A percentile compares a stretch with the other conserved stretches of the same genome.
Conservation (phyloP, 2,888 invertebrate species). For the Odontothrips loti region DNA sequence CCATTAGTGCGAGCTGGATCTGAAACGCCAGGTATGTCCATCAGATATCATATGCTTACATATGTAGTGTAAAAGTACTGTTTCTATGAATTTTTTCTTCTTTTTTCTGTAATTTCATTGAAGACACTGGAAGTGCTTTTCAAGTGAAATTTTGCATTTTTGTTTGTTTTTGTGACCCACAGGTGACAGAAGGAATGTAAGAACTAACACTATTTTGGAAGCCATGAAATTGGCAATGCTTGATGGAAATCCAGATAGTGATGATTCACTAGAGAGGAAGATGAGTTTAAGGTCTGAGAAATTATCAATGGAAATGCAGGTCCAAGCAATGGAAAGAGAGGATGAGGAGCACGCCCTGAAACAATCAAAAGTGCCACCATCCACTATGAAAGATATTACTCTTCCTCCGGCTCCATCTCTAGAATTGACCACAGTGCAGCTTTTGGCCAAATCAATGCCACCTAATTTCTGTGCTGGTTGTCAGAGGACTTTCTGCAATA, state of each 20-base stretch:
- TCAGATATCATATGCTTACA: too few species aligned
- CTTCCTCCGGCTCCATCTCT: constrained; percentile 11
- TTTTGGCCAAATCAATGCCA: neutral
- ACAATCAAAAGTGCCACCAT: constrained; percentile 25
- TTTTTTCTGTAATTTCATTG: too few species aligned
- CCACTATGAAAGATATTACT: constrained; percentile 13
- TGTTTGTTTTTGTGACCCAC: neutral
- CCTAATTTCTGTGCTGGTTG: constrained; percentile 7
- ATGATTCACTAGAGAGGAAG: constrained; percentile 1
- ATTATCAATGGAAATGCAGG: constrained; percentile 21
- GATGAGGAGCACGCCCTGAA: constrained; percentile 30
- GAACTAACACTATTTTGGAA: neutral
- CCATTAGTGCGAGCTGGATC: too few species aligned
- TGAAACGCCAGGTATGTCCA: too few species aligned
- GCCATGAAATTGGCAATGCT: constrained; percentile 5
- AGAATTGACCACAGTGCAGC: neutral
- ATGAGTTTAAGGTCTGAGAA: neutral
- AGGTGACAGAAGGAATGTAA: neutral
- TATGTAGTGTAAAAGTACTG: too few species aligned
- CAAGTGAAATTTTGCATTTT: neutral
- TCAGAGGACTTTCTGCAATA: neutral
- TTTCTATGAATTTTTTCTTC: too few species aligned
- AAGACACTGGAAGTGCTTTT: neutral
- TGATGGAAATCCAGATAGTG: constrained; percentile 9
- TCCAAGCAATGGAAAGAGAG: constrained; percentile 35